Conservation (phyloP, 2,797 vertebrate genomes). For the Chiroxiphia lanceolata region DNA sequence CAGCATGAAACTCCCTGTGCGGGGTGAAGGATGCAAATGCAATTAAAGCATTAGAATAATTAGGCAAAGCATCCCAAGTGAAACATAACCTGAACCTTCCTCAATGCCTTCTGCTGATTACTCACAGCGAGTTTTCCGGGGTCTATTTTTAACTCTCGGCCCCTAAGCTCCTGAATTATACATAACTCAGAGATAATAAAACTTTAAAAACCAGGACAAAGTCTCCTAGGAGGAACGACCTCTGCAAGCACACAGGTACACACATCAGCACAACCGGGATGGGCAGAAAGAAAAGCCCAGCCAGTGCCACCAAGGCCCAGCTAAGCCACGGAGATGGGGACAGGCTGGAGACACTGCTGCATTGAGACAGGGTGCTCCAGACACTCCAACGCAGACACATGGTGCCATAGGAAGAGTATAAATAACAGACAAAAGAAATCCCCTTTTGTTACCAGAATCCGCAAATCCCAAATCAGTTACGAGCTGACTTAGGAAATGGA, state of each 20-base stretch:
- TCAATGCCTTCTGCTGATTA: neutral
- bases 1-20: neutral
- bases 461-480: conserved; percentile 62
- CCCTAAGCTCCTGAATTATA: neutral
- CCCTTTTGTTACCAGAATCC: conserved; percentile 71
- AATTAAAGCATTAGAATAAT: conserved; percentile 37
- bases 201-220: conserved; percentile 29
- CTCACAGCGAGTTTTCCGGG: neutral
- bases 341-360: neutral
- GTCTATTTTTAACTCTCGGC: conserved; percentile 5
- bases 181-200: neutral
- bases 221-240: neutral
- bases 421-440: conserved; percentile 67
- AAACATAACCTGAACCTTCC: neutral
- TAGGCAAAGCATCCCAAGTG: neutral
- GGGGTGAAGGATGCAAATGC: conserved; percentile 25
- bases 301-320: neutral
- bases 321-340: neutral
- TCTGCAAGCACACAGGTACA: neutral
- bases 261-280: too few relatives aligned
- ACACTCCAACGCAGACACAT: neutral
- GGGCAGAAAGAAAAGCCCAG: neutral
- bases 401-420: conserved; percentile 64
- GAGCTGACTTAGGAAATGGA: conserved; percentile 72
- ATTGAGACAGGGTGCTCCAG: neutral